Conservation (phyloP, 1,140 invertebrate species). For the Drosophila nannoptera region DNA sequence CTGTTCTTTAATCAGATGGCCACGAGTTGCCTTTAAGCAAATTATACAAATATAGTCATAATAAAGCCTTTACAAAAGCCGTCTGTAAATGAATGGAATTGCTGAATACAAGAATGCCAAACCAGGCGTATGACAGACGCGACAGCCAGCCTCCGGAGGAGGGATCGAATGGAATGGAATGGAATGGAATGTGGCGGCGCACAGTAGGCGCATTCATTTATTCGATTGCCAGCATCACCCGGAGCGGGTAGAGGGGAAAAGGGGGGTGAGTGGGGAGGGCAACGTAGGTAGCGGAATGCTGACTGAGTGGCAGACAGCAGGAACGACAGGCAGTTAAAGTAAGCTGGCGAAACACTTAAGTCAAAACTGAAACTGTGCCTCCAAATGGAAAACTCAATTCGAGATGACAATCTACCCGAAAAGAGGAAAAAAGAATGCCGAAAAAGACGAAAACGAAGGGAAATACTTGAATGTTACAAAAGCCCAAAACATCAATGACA, state of each 20-base stretch:
- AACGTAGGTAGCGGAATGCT: not conserved
- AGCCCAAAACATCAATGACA: slow-evolving; percentile 59
- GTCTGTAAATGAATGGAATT: slow-evolving; percentile 47
- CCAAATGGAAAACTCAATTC: slow-evolving; percentile 42
- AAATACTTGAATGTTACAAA: slow-evolving; percentile 45
- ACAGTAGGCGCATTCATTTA: slow-evolving; percentile 35
- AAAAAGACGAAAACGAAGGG: slow-evolving; percentile 3
- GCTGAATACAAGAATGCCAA: slow-evolving; percentile 41
- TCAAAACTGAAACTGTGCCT: slow-evolving; percentile 41
- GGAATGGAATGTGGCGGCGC: slow-evolving; percentile 39
- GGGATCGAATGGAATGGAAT: slow-evolving; percentile 38
- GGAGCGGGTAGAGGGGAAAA: not conserved
- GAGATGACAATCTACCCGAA: slow-evolving; percentile 35
- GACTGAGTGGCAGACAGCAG: slow-evolving; percentile 8
- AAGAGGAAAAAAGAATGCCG: not conserved
- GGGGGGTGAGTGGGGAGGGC: not conserved
- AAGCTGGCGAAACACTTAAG: slow-evolving; percentile 46
- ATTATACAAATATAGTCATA: slow-evolving; percentile 35
- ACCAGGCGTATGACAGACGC: slow-evolving; percentile 46
- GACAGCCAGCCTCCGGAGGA: slow-evolving; percentile 2
- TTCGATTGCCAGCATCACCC: slow-evolving; percentile 27
- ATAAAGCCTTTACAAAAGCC: slow-evolving; percentile 46
- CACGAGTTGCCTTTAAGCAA: slow-evolving; percentile 40
- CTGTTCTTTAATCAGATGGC: slow-evolving; percentile 7
- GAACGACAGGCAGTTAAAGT: slow-evolving; percentile 37